Evolutionary conservation across 2,113 vertebrate genomes (phyloP).

Genomic region (Meleagris gallopavo): DNA sequence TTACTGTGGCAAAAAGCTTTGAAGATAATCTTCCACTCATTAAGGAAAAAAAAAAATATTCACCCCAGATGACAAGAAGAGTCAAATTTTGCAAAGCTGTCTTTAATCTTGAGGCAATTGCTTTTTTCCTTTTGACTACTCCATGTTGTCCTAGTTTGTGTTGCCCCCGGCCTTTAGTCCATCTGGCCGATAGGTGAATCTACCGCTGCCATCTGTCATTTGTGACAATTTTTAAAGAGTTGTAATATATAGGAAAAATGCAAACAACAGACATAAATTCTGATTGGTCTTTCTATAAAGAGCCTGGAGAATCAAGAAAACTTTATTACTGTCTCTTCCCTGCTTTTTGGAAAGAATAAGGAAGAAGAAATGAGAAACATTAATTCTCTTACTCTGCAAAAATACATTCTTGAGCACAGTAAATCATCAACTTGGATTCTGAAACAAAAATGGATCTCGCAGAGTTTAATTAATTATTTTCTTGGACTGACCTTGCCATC

Average conservation of each 20-base stretch:
- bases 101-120: neutral
- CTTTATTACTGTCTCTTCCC: neutral
- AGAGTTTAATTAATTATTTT: neutral
- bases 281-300: neutral
- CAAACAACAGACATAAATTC: neutral
- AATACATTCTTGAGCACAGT: neutral
- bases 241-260: neutral
- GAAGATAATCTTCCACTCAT: neutral
- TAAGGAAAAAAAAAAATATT: neutral
- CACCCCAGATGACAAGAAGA: neutral
- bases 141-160: neutral
- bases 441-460: neutral
- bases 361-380: neutral
- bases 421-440: neutral
- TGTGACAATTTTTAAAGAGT: neutral
- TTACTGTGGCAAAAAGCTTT: neutral
- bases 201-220: neutral
- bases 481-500: neutral
- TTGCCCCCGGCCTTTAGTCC: neutral
- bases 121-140: neutral
- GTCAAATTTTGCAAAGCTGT: neutral
- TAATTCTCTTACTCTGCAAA: neutral
- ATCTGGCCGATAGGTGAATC: conserved; percentile 10
- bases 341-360: neutral
- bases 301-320: neutral